These are phyloP conservation scores for Petrophora chlorosata DNA, from an alignment of 2,888 invertebrate species.

Conservation along the genomic window DNA sequence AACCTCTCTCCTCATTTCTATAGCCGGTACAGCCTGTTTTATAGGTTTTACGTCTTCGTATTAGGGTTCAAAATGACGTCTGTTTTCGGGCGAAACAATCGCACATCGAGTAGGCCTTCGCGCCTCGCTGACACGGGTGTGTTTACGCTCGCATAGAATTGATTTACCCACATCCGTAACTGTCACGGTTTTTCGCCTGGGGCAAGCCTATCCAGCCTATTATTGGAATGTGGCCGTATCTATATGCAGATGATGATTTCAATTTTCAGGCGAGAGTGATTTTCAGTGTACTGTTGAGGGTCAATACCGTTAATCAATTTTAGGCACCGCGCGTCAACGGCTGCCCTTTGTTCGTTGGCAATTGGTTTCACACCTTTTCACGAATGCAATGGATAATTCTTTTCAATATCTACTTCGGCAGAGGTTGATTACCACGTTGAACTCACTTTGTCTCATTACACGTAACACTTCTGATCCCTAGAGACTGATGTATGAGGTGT, in stretches of 20 bases:
- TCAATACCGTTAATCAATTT: slow-evolving; percentile 26
- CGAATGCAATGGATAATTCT: neutral
- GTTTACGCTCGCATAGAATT: slow-evolving; percentile 68
- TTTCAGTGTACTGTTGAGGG: slow-evolving; percentile 15
- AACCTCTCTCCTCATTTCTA: neutral
- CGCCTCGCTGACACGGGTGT: slow-evolving; percentile 69
- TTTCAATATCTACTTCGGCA: too few relatives aligned
- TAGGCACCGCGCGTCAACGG: too few relatives aligned
- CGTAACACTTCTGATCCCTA: too few relatives aligned
- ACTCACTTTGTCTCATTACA: too few relatives aligned
- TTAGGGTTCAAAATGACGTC: slow-evolving; percentile 66
- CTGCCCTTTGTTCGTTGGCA: slow-evolving; percentile 9
- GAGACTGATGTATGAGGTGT: too few relatives aligned
- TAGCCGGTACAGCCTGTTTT: slow-evolving; percentile 36
- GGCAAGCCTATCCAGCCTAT: slow-evolving; percentile 50
- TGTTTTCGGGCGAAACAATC: slow-evolving; percentile 64
- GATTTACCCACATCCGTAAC: slow-evolving; percentile 77
- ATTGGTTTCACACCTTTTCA: slow-evolving; percentile 10
- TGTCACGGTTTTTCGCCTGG: slow-evolving; percentile 65
- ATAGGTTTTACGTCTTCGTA: slow-evolving; percentile 62
- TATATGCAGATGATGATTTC: slow-evolving; percentile 36
- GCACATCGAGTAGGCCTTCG: slow-evolving; percentile 47
- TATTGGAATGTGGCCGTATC: slow-evolving; percentile 53
- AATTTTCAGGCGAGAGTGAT: slow-evolving; percentile 22
- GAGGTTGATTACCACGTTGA: too few relatives aligned